These are phyloP conservation scores for Tiliqua scincoides DNA, from an alignment of 2,113 vertebrate genomes.

Conservation along the genomic window DNA sequence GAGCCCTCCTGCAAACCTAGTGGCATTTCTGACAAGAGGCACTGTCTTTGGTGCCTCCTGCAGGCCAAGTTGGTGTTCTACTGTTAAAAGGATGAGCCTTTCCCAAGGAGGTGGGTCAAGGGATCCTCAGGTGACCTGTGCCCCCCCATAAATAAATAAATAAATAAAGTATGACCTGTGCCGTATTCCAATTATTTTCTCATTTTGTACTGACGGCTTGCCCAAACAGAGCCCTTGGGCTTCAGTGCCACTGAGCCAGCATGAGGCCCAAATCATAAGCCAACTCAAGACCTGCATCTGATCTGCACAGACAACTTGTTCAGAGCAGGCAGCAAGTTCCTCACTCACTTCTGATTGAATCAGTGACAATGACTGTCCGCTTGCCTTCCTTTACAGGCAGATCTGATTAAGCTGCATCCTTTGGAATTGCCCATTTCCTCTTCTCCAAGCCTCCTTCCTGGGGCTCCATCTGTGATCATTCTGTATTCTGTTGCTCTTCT, in stretches of 20 bases:
- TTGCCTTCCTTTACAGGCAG: neutral
- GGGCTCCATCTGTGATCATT: neutral
- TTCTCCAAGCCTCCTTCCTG: neutral
- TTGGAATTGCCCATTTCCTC: conserved; percentile 1
- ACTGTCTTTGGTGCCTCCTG: neutral
- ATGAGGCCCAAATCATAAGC: neutral
- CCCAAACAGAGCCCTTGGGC: neutral
- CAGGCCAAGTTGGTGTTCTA: neutral
- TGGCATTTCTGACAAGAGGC: neutral
- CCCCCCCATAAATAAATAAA: no score
- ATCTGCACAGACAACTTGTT: neutral
- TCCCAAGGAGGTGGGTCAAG: neutral
- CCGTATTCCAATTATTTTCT: no score
- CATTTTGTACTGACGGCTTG: neutral
- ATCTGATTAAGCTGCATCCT: neutral
- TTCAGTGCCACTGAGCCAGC: neutral
- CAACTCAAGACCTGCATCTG: neutral
- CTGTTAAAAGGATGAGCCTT: neutral
- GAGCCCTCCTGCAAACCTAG: neutral
- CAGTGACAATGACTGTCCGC: neutral
- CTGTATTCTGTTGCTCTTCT: neutral
- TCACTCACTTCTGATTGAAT: neutral
- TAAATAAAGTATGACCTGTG: no score
- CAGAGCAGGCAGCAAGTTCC: neutral
- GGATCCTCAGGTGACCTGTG: neutral